These are phyloP conservation scores for Esox masquinongy DNA, from an alignment of 2,797 vertebrate genomes.

Conservation along the genomic window DNA sequence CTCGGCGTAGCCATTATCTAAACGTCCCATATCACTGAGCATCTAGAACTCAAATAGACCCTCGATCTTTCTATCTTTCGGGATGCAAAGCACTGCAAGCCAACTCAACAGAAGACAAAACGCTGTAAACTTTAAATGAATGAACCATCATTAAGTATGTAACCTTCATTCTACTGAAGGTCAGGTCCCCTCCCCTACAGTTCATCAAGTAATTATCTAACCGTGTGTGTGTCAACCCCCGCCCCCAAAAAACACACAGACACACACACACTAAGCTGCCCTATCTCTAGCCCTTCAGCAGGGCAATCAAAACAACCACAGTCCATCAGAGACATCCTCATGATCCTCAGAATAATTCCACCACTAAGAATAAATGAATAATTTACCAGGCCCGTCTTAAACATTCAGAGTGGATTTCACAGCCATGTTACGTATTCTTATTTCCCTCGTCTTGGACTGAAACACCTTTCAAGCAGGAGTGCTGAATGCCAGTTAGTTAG, in stretches of 20 bases:
- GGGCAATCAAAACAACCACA: neutral
- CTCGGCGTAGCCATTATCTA: neutral
- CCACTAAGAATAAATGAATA: slow-evolving; percentile 42
- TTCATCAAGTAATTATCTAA: slow-evolving; percentile 20
- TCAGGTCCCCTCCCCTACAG: neutral
- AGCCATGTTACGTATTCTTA: slow-evolving; percentile 37
- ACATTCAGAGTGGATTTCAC: slow-evolving; percentile 43
- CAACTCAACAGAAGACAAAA: slow-evolving; percentile 5
- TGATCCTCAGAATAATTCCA: slow-evolving; percentile 15
- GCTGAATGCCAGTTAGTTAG: neutral
- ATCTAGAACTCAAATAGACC: neutral
- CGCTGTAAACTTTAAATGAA: slow-evolving; percentile 17
- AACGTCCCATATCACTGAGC: neutral
- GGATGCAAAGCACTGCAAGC: neutral
- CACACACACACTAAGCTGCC: slow-evolving; percentile 11
- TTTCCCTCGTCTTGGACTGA: slow-evolving; percentile 21
- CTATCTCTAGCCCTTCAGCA: neutral
- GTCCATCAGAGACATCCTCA: neutral
- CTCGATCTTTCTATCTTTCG: neutral
- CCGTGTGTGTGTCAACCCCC: too few relatives aligned
- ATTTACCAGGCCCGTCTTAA: slow-evolving; percentile 41
- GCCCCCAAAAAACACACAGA: slow-evolving; percentile 1
- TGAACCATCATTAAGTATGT: slow-evolving; percentile 6
- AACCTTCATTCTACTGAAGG: slow-evolving; percentile 4
- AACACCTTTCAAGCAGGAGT: neutral